Evolutionary conservation across 2,113 vertebrate species (phyloP), one percentile per base, ranked within the genome.

Genomic region (Tachysurus vachellii): DNA sequence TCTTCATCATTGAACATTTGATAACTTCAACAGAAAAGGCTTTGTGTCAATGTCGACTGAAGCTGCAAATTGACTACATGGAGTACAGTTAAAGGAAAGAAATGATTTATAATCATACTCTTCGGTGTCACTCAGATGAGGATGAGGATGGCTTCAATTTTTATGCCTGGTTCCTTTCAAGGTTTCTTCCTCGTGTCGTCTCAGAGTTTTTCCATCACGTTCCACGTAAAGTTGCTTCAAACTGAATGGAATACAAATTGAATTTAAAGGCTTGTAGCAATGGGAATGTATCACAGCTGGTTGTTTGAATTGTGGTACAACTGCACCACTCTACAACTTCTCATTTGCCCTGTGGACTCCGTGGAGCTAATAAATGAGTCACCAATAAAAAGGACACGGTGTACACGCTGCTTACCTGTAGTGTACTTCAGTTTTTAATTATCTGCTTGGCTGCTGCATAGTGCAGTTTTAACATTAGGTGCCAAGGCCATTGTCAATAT

Each of bases 291-390:
- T 54, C 75, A 26, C 44, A 80, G 44, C 47, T 79, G 73, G 47
- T 80, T 66, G 10, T 47, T 56, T 79, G 17, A 64, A 77, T 12
- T 13, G 84, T 79, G 28, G 19, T 11, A 50, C 36, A 54, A 66
- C 47, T 36, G 44, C 47, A 50, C 44, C 84, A 64, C 16, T 42
- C 31, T 50, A 16, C 21, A 5, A 9, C 21, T 79, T 77, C 75
- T 80, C n/a, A 79, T 86, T 66, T 86, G 47, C 73, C 36, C 75
- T 68, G 44, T 66, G n/a, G 71, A 59, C 42, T 85, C 62, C 2
- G 36, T 36, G 36, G 73, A 75, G 16, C 76, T 17, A 31, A 62
- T 54, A 66, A 79, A 80, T 54, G 12, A 85, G 59, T 54, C 19
- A 64, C 31, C 9, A 14, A 6, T 26, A 56, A 79, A 50, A 17